These are phyloP conservation scores for Syngnathoides biaculeatus DNA, from an alignment of 2,113 vertebrate species.

Conservation along the genomic window DNA sequence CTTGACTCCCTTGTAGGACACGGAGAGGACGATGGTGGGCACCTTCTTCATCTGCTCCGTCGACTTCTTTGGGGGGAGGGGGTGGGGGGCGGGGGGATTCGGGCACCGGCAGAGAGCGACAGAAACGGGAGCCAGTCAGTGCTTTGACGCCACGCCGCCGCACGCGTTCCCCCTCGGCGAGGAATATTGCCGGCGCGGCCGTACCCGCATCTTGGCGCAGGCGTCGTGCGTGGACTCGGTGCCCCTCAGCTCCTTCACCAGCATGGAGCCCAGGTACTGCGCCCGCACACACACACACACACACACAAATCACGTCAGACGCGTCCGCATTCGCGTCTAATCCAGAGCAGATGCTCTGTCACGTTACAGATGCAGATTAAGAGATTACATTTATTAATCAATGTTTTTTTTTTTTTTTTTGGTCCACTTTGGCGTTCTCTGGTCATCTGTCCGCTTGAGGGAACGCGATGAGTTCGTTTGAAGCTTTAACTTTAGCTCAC, in stretches of 20 bases:
- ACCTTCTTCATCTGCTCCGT: conserved; percentile 99
- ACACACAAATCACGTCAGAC: conserved; percentile 1
- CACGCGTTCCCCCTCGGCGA: neutral
- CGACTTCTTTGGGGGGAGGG: conserved; percentile 93
- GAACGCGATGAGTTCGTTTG: neutral
- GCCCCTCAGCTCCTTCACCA: conserved; percentile 97
- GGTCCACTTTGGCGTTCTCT: neutral
- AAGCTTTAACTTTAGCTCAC: no score
- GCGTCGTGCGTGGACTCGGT: conserved; percentile 98
- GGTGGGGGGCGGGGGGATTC: no score
- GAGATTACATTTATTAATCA: neutral
- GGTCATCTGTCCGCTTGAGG: neutral
- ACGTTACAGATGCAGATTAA: conserved; percentile 3
- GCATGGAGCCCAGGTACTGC: conserved; percentile 99
- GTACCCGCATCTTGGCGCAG: conserved; percentile 99
- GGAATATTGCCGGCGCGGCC: neutral
- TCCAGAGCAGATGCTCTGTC: conserved; percentile 5
- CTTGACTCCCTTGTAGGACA: conserved; percentile 99
- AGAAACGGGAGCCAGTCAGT: neutral
- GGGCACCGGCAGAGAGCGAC: conserved; percentile 5
- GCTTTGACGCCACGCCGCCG: neutral
- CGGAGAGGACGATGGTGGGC: conserved; percentile 94
- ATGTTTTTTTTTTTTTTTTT: neutral
- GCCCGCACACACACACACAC: no score
- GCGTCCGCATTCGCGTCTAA: neutral